phyloP scores from a whole-genome alignment of 2,113 vertebrate species.

The Microtus richardsoni region DNA sequence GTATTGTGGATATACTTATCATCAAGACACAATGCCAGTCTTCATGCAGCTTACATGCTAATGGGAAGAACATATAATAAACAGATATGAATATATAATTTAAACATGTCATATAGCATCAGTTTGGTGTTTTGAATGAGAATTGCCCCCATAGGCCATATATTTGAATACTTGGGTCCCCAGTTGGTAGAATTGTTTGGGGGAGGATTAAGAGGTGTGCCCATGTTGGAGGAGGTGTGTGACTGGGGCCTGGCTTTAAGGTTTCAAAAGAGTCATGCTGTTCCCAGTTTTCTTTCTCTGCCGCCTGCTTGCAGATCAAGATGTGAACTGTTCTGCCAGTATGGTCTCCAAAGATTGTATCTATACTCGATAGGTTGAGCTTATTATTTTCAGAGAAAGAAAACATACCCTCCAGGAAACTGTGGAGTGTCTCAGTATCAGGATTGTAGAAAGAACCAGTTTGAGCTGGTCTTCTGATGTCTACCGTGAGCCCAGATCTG shows the following conservation, averaged over 20 bases:
- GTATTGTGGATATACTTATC: not conserved
- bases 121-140: not conserved
- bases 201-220: not conserved
- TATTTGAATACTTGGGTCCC: not conserved
- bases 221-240: not conserved
- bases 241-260: not conserved
- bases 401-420: not conserved
- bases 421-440: not conserved
- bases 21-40: not conserved
- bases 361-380: not conserved
- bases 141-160: not conserved
- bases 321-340: not conserved
- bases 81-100: not conserved
- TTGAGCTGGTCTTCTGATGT: not conserved
- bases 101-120: slow-evolving; percentile 34
- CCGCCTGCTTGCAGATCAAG: not conserved
- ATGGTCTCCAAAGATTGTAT: not conserved
- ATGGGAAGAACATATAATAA: slow-evolving; percentile 22
- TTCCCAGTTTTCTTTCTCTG: not conserved
- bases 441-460: not conserved
- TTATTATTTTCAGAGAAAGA: slow-evolving; percentile 25
- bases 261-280: not conserved
- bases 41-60: slow-evolving; percentile 46
- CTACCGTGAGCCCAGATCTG: not conserved
- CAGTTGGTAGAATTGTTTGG: not conserved